Conservation (phyloP, 64 coral and sea anemone genomes). For the Actinia equina region DNA sequence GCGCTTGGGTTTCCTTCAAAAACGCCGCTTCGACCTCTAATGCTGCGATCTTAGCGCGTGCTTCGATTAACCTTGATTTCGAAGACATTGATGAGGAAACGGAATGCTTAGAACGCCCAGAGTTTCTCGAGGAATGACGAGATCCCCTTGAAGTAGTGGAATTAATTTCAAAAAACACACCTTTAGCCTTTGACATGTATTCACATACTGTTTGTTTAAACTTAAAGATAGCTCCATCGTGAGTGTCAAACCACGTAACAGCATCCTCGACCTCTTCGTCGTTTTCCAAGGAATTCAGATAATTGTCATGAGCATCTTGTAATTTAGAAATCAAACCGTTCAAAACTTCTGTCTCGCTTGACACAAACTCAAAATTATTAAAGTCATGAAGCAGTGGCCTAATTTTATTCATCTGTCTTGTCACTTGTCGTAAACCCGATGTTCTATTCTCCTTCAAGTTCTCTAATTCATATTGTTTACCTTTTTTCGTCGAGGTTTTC, state of each 20-base stretch:
- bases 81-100: slow-evolving; percentile 14
- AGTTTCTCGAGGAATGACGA: too few species aligned
- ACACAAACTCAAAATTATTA: slow-evolving; percentile 56
- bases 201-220: background rate
- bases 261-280: background rate
- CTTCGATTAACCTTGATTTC: slow-evolving; percentile 32
- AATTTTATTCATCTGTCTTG: slow-evolving; percentile 40
- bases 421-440: slow-evolving; percentile 24
- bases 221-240: too few species aligned
- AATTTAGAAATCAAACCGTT: slow-evolving; percentile 25
- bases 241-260: too few species aligned
- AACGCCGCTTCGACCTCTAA: too few species aligned
- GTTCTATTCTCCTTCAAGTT: background rate
- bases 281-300: background rate
- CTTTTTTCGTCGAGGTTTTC: slow-evolving; percentile 15
- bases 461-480: slow-evolving; percentile 19
- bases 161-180: background rate
- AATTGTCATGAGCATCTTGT: slow-evolving; percentile 34
- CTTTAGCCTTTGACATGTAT: slow-evolving; percentile 40
- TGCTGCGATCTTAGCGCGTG: slow-evolving; percentile 7
- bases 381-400: slow-evolving; percentile 20
- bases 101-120: too few species aligned
- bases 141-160: slow-evolving; percentile 4
- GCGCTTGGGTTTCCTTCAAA: too few species aligned
- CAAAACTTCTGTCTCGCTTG: slow-evolving; percentile 14